Conservation (phyloP, 2,888 invertebrate genomes). For the Volucella inflata region DNA sequence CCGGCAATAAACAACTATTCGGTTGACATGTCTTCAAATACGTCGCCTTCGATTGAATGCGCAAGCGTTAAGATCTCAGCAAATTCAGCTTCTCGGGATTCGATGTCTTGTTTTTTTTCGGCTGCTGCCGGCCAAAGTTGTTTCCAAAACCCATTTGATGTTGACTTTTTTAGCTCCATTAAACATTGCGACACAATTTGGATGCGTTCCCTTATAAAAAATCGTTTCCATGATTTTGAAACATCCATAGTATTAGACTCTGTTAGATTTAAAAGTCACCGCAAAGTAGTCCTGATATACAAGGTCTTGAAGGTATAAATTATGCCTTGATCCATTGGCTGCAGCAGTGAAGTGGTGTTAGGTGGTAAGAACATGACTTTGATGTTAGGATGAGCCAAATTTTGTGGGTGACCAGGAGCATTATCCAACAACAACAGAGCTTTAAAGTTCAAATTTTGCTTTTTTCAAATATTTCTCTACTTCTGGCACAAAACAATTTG, state of each 20-base stretch:
- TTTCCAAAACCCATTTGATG: constrained; percentile 3
- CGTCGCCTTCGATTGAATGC: constrained; percentile 16
- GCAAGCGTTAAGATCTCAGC: constrained; percentile 22
- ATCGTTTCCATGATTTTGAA: constrained; percentile 19
- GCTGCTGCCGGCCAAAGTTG: constrained; percentile 3
- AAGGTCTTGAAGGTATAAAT: constrained; percentile 3
- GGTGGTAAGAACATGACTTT: background rate
- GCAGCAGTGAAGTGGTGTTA: constrained; percentile 1
- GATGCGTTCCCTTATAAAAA: constrained; percentile 16
- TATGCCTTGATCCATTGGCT: constrained; percentile 19
- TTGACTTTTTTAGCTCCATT: constrained; percentile 14
- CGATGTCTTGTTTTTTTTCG: constrained; percentile 5
- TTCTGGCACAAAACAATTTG: too few relatives aligned
- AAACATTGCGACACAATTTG: constrained; percentile 7
- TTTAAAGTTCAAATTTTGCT: constrained; percentile 14
- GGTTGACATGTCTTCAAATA: constrained; percentile 16
- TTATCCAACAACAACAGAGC: constrained; percentile 10
- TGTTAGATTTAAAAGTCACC: background rate
- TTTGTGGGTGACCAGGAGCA: too few relatives aligned
- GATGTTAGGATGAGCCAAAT: too few relatives aligned
- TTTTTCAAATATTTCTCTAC: background rate
- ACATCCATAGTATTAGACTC: constrained; percentile 13
- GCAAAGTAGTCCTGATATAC: constrained; percentile 3
- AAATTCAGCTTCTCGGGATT: constrained; percentile 9
- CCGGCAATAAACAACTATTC: background rate